A percentile compares a stretch with the other conserved stretches of the same genome.
phyloP scores from a whole-genome alignment of 2,888 invertebrate genomes.

The Cactoblastis cactorum region DNA sequence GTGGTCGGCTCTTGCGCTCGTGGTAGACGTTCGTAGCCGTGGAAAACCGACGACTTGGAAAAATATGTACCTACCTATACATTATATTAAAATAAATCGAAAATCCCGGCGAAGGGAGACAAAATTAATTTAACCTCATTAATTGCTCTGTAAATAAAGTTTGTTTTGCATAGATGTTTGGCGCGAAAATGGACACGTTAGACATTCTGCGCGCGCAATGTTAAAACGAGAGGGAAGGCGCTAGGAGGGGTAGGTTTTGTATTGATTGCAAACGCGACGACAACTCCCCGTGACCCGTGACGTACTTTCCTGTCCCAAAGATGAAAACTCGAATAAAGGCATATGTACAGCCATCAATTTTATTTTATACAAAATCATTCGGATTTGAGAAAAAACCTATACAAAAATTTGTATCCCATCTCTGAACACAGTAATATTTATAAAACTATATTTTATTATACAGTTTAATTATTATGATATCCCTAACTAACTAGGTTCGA shows the following conservation, averaged over 20 bases:
- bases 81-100: no score
- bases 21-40: conserved; percentile 46
- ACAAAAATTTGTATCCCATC: no score
- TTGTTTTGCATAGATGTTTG: conserved; percentile 23
- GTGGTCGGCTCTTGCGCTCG: conserved; percentile 56
- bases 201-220: conserved; percentile 57
- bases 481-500: no score
- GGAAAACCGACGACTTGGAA: conserved; percentile 52
- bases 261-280: conserved; percentile 61
- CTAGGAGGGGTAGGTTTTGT: conserved; percentile 49
- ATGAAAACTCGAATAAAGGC: no score
- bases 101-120: neutral
- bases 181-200: conserved; percentile 49
- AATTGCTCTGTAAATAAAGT: conserved; percentile 18
- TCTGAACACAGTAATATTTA: no score
- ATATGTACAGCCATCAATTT: no score
- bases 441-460: no score
- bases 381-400: no score
- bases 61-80: conserved; percentile 29
- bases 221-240: conserved; percentile 19
- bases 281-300: conserved; percentile 44
- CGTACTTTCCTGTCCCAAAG: no score
- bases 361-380: no score
- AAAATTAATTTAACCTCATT: neutral
- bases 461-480: no score